Percentiles rank a stretch among this genome's conserved stretches.
phyloP scores from a whole-genome alignment of 1,140 invertebrate species.

The Harpegnathos saltator region DNA sequence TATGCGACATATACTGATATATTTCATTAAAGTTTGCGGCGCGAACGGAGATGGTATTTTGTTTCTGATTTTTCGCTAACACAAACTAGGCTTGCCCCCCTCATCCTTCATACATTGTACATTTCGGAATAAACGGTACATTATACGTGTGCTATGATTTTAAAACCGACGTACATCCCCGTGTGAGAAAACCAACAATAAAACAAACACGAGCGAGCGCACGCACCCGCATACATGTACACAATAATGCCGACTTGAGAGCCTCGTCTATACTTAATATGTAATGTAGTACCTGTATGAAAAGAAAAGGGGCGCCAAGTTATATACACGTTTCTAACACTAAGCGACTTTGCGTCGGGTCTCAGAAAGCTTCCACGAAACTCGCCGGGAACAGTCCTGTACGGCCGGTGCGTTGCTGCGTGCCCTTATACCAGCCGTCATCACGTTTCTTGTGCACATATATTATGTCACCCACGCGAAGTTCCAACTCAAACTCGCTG shows the following conservation, averaged over 20 bases:
- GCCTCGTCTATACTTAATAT: slow-evolving; percentile 1
- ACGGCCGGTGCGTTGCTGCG: slow-evolving; percentile 94
- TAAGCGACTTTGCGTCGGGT: slow-evolving; percentile 78
- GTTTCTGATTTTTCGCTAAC: neutral
- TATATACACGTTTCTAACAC: slow-evolving; percentile 85
- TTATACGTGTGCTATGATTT: neutral
- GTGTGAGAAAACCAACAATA: neutral
- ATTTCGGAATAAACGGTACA: neutral
- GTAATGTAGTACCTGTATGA: slow-evolving; percentile 11
- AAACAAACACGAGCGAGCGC: neutral
- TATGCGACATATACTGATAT: slow-evolving; percentile 1
- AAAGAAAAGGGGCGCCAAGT: slow-evolving; percentile 57
- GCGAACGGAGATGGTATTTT: neutral
- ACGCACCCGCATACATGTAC: neutral
- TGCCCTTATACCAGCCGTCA: slow-evolving; percentile 98
- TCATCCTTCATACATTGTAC: slow-evolving; percentile 39
- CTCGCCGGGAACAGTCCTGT: slow-evolving; percentile 97
- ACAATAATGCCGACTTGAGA: neutral
- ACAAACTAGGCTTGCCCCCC: neutral
- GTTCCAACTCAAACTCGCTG: slow-evolving; percentile 95
- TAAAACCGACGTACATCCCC: neutral
- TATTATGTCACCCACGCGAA: slow-evolving; percentile 96
- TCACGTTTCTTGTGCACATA: slow-evolving; percentile 96
- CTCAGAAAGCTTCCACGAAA: slow-evolving; percentile 93
- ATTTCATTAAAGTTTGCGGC: slow-evolving; percentile 11